Evolutionary conservation across 2,888 invertebrate genomes (phyloP).

Genomic region (Melanostoma scalare): DNA sequence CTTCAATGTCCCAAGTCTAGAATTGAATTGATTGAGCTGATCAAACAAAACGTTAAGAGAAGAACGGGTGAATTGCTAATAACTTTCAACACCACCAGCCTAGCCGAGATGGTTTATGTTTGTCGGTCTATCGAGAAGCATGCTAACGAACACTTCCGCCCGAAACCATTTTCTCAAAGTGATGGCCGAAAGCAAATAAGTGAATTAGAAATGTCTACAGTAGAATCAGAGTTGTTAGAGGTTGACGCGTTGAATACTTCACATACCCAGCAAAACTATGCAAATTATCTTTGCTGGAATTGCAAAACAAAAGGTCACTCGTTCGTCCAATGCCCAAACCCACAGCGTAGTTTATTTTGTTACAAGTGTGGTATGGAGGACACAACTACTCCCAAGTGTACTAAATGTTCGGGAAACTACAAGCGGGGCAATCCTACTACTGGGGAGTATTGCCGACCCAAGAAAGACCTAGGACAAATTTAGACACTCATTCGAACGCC

Average conservation of each 20-base stretch:
- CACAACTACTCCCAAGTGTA: conserved; percentile 8
- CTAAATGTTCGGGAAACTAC: conserved; percentile 5
- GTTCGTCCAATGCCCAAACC: background rate
- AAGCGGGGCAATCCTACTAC: conserved; percentile 1
- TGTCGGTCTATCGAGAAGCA: background rate
- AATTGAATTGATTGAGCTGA: background rate
- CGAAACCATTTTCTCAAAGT: too few relatives aligned
- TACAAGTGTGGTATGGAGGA: background rate
- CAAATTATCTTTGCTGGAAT: background rate
- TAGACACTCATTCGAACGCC: too few relatives aligned
- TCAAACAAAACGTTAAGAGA: background rate
- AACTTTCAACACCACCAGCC: background rate
- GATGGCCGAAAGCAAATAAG: too few relatives aligned
- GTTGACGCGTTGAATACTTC: too few relatives aligned
- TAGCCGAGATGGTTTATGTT: background rate
- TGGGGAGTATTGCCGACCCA: conserved; percentile 1
- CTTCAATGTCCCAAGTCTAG: background rate
- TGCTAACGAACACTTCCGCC: too few relatives aligned
- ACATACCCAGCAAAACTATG: too few relatives aligned
- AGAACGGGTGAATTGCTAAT: background rate
- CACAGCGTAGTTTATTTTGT: background rate
- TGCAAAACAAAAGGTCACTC: background rate
- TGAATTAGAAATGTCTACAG: too few relatives aligned
- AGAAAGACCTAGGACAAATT: background rate
- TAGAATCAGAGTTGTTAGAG: too few relatives aligned